Evolutionary conservation across 2,113 vertebrate species (phyloP).

Genomic region (Corydoras sp.): DNA sequence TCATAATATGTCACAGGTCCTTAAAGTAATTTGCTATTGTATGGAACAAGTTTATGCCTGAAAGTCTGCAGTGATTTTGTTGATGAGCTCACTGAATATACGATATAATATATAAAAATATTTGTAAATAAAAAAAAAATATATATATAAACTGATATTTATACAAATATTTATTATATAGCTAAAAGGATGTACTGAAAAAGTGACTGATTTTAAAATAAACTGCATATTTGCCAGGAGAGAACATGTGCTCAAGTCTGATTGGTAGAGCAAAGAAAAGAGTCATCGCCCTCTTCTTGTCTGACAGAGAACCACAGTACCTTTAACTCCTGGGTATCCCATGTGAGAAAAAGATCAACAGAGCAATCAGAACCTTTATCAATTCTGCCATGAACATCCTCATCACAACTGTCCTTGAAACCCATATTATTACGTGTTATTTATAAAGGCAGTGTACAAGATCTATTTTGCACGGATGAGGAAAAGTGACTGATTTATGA

Average conservation of each 20-base stretch:
- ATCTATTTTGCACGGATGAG: neutral
- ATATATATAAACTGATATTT: too few relatives aligned
- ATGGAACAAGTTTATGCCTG: too few relatives aligned
- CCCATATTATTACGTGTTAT: constrained; percentile 5
- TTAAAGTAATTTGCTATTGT: too few relatives aligned
- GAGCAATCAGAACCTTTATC: constrained; percentile 41
- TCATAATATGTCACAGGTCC: too few relatives aligned
- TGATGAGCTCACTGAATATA: too few relatives aligned
- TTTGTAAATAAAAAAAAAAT: too few relatives aligned
- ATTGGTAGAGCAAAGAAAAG: constrained; percentile 38
- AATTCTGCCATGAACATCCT: constrained; percentile 44
- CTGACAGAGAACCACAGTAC: constrained; percentile 64
- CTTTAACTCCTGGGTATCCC: constrained; percentile 73
- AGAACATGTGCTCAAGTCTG: constrained; percentile 37
- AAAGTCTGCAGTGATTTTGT: too few relatives aligned
- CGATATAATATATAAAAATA: too few relatives aligned
- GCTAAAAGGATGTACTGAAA: too few relatives aligned
- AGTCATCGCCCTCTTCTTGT: constrained; percentile 38
- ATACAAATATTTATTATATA: too few relatives aligned
- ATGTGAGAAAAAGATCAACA: constrained; percentile 64
- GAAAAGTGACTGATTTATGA: neutral
- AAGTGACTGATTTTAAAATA: too few relatives aligned
- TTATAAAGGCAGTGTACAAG: constrained; percentile 13
- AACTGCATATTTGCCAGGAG: neutral
- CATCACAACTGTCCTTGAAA: constrained; percentile 33